Evolutionary conservation across 1,140 invertebrate genomes (phyloP).

Genomic region (Bombus confusus): DNA sequence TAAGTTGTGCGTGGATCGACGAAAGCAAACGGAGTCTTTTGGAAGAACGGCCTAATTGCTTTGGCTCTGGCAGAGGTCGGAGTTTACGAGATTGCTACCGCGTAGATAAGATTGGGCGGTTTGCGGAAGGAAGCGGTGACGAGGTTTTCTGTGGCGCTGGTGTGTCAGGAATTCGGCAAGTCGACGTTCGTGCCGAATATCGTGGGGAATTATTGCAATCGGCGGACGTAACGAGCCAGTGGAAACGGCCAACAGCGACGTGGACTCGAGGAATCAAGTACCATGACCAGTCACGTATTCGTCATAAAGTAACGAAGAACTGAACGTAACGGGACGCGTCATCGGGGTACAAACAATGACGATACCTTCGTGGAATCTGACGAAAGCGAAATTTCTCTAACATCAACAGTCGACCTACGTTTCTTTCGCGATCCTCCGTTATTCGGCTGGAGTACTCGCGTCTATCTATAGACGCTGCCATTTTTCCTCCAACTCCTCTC

Average conservation of each 20-base stretch:
- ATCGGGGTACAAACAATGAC: slow-evolving; percentile 27
- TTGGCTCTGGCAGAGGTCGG: too few species aligned
- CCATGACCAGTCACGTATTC: slow-evolving; percentile 21
- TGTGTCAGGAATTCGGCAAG: background rate
- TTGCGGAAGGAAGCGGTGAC: background rate
- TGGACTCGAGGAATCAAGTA: background rate
- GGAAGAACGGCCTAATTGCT: background rate
- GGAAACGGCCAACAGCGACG: background rate
- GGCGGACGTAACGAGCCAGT: background rate
- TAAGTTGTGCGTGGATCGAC: too few species aligned
- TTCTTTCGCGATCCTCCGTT: background rate
- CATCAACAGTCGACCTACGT: too few species aligned
- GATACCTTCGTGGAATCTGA: slow-evolving; percentile 9
- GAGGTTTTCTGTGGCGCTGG: background rate
- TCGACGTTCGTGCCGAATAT: background rate
- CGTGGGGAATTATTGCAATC: background rate
- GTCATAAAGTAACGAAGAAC: slow-evolving; percentile 16
- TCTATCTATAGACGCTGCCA: too few species aligned
- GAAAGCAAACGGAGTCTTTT: too few species aligned
- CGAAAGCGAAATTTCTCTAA: background rate
- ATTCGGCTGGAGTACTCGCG: background rate
- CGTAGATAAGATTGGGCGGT: background rate
- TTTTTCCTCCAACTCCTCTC: too few species aligned
- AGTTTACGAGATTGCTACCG: background rate
- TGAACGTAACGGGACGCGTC: background rate